These are phyloP conservation scores for Tachycineta bicolor DNA, from an alignment of 2,113 vertebrate genomes.

Conservation along the genomic window DNA sequence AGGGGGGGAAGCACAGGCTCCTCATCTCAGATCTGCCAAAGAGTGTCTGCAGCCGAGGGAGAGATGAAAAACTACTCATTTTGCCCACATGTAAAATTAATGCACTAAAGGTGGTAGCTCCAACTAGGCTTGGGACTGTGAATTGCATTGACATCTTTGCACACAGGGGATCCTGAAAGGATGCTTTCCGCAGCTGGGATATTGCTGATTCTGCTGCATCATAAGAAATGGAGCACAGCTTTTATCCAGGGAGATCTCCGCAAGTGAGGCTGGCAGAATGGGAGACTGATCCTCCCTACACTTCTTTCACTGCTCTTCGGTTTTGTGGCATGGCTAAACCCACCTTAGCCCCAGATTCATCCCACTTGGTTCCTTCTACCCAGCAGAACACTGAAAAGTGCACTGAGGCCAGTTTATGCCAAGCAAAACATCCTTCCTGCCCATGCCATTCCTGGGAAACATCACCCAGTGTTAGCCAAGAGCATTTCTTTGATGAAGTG, in stretches of 20 bases:
- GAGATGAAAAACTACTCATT: not conserved
- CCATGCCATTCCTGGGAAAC: not conserved
- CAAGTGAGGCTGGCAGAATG: not conserved
- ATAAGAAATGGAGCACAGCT: not conserved
- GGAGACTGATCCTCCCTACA: not conserved
- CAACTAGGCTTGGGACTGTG: not conserved
- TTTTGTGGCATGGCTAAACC: not conserved
- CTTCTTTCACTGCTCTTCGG: not conserved
- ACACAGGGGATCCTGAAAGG: not conserved
- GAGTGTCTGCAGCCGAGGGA: not conserved
- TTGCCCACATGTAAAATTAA: constrained; percentile 26
- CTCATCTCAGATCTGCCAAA: not conserved
- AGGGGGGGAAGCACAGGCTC: not conserved
- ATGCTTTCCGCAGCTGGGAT: not conserved
- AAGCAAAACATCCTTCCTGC: not conserved
- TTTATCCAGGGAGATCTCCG: not conserved
- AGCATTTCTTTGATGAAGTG: not conserved
- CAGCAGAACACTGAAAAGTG: not conserved
- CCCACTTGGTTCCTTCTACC: not conserved
- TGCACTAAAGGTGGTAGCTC: constrained; percentile 7
- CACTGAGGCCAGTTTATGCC: not conserved
- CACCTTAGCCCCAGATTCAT: not conserved
- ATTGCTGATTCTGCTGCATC: not conserved
- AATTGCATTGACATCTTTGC: not conserved
- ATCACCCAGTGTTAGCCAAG: not conserved